Base-by-base conservation (phyloP, 2,797 vertebrate genomes). In the Sphaeramia orbicularis region DNA sequence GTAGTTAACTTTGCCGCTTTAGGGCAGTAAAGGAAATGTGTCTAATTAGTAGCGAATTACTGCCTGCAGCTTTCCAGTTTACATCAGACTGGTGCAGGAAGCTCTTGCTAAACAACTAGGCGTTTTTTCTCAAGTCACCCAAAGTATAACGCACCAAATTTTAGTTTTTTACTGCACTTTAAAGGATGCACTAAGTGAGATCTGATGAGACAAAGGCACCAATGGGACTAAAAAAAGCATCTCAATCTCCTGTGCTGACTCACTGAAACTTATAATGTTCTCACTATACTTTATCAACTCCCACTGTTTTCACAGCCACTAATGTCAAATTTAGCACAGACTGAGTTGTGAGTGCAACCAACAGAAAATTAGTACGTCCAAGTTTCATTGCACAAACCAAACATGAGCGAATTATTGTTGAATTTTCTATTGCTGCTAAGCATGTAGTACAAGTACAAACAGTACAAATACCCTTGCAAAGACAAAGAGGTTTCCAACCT, bases 21-120 rank as follows among this genome's bases (percentile, higher is more conserved):
- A 49, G 67, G 61, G 37, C 30, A 43, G 55, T 53, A 27, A 78
- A 76, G 54, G 41, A 78, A 77, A 79, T 40, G 1, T 6, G 60
- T 65, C 68, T 79, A 81, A 86, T 86, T 80, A 83, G 63, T n/a
- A 63, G 52, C 21, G 14, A 79, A 78, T 60, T 44, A 76, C 21
- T 51, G 48, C 72, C 68, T 37, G 49, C 69, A 75, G 71, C 71
- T 73, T 62, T 65, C 21, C 56, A 62, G 57, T 76, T 73, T 40
- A 54, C 65, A 68, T 36, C 65, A 60, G 42, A 73, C 41, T 63
- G 13, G 4, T 61, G 43, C 47, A 35, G 71, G 16, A 18, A 13
- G 58, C 54, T 52, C 56, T 0, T 24, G 41, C 44, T 60, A 43
- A 73, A 72, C 40, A 61, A 52, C 30, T 7, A 32, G 2, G 60